Evolutionary conservation across 2,888 invertebrate species (phyloP).

Genomic region (Sclerodermus sp.): DNA sequence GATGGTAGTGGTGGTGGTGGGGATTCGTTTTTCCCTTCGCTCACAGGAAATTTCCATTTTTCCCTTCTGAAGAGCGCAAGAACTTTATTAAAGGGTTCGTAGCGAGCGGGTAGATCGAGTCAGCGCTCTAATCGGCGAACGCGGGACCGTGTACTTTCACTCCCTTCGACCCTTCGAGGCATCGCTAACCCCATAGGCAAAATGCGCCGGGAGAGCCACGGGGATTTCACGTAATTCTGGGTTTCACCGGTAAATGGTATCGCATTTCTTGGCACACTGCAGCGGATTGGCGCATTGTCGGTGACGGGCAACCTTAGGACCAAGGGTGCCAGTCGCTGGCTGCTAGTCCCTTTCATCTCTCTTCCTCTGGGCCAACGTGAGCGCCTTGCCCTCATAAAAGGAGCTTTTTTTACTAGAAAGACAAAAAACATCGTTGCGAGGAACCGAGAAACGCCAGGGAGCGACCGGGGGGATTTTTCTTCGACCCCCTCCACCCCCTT

Average conservation of each 20-base stretch:
- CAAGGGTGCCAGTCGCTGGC: constrained; percentile 25
- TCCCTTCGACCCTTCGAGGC: too few relatives aligned
- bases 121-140: too few relatives aligned
- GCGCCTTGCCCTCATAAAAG: constrained; percentile 30
- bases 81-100: too few relatives aligned
- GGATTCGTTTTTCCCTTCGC: too few relatives aligned
- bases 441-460: constrained; percentile 3
- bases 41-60: too few relatives aligned
- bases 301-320: constrained; percentile 32
- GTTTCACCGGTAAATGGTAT: constrained; percentile 46
- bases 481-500: background rate
- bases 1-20: too few relatives aligned
- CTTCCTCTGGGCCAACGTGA: constrained; percentile 33
- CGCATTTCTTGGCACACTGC: constrained; percentile 43
- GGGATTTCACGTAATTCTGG: constrained; percentile 46
- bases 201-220: constrained; percentile 1
- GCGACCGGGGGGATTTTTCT: constrained; percentile 19
- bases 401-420: constrained; percentile 32
- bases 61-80: too few relatives aligned
- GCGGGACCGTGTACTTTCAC: too few relatives aligned
- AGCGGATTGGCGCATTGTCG: constrained; percentile 37
- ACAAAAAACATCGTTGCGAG: constrained; percentile 23
- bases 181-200: too few relatives aligned
- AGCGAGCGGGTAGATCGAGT: too few relatives aligned
- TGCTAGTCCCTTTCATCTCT: constrained; percentile 32